These are phyloP conservation scores for Junco hyemalis DNA, from an alignment of 2,113 vertebrate species.

Conservation along the genomic window DNA sequence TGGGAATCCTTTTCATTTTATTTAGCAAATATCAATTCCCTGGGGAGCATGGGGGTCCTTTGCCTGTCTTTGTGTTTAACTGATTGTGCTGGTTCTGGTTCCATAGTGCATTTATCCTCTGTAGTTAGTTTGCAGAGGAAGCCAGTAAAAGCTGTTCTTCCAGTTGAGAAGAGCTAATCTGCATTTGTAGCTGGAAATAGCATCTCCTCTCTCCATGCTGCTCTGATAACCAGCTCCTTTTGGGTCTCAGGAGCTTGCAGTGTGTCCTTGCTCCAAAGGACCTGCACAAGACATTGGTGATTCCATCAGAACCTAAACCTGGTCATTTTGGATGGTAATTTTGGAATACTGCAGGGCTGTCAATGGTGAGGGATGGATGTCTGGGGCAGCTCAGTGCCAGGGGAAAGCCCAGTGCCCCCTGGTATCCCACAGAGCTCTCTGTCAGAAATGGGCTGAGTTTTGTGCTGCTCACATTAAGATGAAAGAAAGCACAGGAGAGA, in stretches of 20 bases:
- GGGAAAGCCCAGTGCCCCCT: neutral
- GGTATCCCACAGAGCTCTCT: neutral
- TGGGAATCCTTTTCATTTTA: neutral
- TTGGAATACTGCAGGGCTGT: neutral
- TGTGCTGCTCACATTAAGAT: neutral
- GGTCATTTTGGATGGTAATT: neutral
- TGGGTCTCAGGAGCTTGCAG: neutral
- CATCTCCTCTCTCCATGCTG: neutral
- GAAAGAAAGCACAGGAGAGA: neutral
- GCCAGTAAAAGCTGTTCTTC: neutral
- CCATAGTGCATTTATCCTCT: neutral
- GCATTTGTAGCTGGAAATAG: neutral
- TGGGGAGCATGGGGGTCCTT: neutral
- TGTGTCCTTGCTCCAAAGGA: neutral
- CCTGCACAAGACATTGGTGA: neutral
- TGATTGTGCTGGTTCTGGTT: neutral
- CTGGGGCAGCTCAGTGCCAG: neutral
- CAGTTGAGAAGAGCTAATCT: neutral
- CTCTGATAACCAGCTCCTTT: neutral
- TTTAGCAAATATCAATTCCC: neutral
- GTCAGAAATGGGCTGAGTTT: neutral
- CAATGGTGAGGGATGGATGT: accelerated
- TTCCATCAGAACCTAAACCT: neutral
- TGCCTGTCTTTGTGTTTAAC: neutral
- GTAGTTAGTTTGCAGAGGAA: neutral